Evolutionary conservation across 1,140 invertebrate genomes (phyloP).

Genomic region (Papilio glaucus): DNA sequence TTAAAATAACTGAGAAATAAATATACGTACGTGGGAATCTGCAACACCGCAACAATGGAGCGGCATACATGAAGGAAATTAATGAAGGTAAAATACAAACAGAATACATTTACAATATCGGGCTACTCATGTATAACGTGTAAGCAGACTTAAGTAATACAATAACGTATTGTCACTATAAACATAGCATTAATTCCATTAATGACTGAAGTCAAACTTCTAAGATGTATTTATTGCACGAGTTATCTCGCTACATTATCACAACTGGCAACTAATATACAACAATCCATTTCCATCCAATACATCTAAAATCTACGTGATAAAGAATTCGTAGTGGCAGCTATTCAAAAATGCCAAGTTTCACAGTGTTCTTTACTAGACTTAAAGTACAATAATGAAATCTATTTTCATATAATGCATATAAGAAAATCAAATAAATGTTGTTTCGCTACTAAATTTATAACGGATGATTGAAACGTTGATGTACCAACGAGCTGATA

Average conservation of each 20-base stretch:
- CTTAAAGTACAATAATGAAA: too few relatives aligned
- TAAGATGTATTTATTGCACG: neutral
- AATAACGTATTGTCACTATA: neutral
- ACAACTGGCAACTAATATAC: too few relatives aligned
- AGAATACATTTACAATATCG: slow-evolving; percentile 25
- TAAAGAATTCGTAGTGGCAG: too few relatives aligned
- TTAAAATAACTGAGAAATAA: neutral
- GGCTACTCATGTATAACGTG: neutral
- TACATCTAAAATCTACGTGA: too few relatives aligned
- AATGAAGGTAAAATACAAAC: slow-evolving; percentile 6
- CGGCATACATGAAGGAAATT: slow-evolving; percentile 15
- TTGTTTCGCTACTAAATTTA: neutral
- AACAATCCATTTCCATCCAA: neutral
- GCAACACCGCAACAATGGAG: neutral
- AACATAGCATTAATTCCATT: neutral
- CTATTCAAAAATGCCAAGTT: too few relatives aligned
- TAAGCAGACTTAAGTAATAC: slow-evolving; percentile 5
- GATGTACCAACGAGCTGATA: neutral
- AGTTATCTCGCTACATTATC: too few relatives aligned
- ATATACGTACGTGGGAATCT: slow-evolving; percentile 1
- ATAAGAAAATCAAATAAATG: neutral
- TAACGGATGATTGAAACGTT: slow-evolving; percentile 3
- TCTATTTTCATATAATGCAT: too few relatives aligned
- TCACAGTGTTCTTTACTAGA: too few relatives aligned
- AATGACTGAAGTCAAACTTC: neutral